Percentiles rank a stretch among this genome's conserved stretches.
Conservation (phyloP, 2,113 vertebrate genomes). For the Callaeas wilsoni region DNA sequence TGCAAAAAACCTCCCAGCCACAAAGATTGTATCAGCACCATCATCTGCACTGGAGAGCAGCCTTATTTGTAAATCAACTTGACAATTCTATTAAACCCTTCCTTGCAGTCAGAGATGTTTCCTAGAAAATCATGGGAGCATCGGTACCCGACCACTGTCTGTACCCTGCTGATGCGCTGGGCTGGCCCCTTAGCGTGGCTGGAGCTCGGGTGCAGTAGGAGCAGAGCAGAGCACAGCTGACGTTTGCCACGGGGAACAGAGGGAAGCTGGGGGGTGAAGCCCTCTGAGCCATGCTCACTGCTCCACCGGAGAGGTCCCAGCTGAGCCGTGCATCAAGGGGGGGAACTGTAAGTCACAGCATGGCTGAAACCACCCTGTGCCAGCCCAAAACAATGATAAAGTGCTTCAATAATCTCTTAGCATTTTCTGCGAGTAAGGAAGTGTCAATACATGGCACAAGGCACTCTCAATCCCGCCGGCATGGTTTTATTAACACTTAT, state of each 20-base stretch:
- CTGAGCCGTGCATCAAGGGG: rapidly evolving
- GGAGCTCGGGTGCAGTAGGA: background rate
- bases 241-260: background rate
- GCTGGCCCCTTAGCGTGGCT: rapidly evolving
- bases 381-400: background rate
- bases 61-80: background rate
- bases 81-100: background rate
- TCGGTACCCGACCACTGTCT: rapidly evolving
- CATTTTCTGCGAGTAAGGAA: background rate
- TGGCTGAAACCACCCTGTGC: background rate
- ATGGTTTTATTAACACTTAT: background rate
- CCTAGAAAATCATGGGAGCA: background rate
- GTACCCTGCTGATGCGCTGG: rapidly evolving
- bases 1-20: background rate
- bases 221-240: background rate
- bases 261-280: background rate
- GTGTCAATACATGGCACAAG: background rate
- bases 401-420: background rate
- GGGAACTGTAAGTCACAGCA: background rate
- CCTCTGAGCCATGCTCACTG: background rate
- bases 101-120: background rate
- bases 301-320: background rate
- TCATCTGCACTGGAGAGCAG: background rate
- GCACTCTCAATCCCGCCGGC: background rate
- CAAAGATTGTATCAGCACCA: background rate